phyloP scores from a whole-genome alignment of 2,888 invertebrate species.

The Tetranychus truncatus region DNA sequence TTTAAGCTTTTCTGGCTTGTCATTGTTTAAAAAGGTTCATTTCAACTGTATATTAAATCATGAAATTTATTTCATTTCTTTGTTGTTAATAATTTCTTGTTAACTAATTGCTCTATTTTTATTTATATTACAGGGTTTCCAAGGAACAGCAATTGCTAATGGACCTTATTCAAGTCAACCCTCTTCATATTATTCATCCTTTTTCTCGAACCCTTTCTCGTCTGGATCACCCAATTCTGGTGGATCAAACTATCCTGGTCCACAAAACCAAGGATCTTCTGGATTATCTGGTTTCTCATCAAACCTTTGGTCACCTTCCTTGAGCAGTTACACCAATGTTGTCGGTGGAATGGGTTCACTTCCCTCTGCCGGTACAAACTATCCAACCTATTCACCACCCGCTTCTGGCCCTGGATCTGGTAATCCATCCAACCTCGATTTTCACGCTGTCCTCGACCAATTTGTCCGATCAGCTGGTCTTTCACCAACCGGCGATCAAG shows the following conservation, averaged over 20 bases:
- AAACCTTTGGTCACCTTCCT: neutral
- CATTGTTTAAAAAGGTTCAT: too few species aligned
- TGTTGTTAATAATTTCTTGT: too few species aligned
- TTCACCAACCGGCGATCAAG: constrained; percentile 22
- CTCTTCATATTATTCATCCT: constrained; percentile 7
- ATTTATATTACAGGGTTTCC: constrained; percentile 14
- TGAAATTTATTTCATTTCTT: too few species aligned
- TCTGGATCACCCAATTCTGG: neutral
- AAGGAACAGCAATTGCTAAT: constrained; percentile 14
- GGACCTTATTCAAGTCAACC: constrained; percentile 7
- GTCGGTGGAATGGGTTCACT: neutral
- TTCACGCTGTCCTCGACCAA: constrained; percentile 21
- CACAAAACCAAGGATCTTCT: neutral
- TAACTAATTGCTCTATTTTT: neutral
- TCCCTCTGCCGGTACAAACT: neutral
- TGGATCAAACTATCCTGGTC: neutral
- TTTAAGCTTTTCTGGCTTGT: too few species aligned
- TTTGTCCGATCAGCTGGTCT: constrained; percentile 22
- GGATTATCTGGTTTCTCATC: neutral
- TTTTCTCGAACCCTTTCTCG: neutral
- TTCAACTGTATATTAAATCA: too few species aligned
- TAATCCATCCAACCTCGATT: constrained; percentile 18
- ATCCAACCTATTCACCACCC: constrained; percentile 3
- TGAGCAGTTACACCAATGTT: neutral
- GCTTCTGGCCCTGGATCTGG: neutral